These are phyloP conservation scores for Drosophila flavopinicola DNA, from an alignment of 2,888 invertebrate genomes.

Conservation along the genomic window DNA sequence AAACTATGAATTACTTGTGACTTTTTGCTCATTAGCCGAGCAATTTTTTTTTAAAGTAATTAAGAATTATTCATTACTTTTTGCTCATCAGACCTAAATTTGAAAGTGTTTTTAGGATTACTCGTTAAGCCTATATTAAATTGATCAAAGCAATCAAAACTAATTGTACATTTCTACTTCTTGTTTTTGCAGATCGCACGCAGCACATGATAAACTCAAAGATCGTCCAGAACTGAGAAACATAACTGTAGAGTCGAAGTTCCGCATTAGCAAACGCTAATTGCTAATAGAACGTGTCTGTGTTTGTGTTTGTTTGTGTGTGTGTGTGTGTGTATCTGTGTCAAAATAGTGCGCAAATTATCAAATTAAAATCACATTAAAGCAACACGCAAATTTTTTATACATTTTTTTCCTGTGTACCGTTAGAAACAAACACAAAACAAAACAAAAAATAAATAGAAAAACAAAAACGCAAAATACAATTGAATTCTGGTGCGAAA, in stretches of 20 bases:
- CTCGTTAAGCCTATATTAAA: not conserved
- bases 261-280: constrained; percentile 21
- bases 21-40: too few species aligned
- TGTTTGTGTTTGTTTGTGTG: constrained; percentile 1
- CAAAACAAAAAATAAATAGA: constrained; percentile 17
- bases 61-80: too few species aligned
- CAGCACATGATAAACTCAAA: constrained; percentile 29
- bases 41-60: too few species aligned
- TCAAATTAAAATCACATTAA: constrained; percentile 42
- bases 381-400: constrained; percentile 48
- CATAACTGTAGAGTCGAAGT: constrained; percentile 11
- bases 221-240: constrained; percentile 5
- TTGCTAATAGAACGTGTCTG: constrained; percentile 11
- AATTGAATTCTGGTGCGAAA: constrained; percentile 42
- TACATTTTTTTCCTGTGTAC: constrained; percentile 49
- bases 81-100: too few species aligned
- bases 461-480: constrained; percentile 22
- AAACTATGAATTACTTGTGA: too few species aligned
- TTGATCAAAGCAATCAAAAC: not conserved
- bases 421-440: constrained; percentile 24
- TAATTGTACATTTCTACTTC: constrained; percentile 22
- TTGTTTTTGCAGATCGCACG: constrained; percentile 38
- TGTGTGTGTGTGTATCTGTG: constrained; percentile 11
- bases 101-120: too few species aligned
- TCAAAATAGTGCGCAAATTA: constrained; percentile 42